phyloP scores from a whole-genome alignment of 2,888 invertebrate genomes.

The Tortricodes alternella region DNA sequence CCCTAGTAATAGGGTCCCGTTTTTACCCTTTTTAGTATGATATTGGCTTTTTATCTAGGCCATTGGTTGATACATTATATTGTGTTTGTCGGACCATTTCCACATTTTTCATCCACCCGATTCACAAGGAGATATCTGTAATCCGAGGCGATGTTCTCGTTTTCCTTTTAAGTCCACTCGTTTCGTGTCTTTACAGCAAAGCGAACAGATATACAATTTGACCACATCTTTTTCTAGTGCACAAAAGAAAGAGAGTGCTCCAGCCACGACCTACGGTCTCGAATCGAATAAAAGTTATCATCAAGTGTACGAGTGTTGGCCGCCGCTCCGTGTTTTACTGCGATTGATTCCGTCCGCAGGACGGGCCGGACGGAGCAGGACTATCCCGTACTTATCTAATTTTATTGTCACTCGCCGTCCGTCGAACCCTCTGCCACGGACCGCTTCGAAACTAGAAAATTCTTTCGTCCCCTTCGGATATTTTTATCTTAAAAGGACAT shows the following conservation, averaged over 20 bases:
- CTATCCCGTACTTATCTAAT: conserved; percentile 81
- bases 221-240: conserved; percentile 39
- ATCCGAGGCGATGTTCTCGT: conserved; percentile 66
- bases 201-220: conserved; percentile 64
- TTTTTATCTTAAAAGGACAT: conserved; percentile 73
- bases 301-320: conserved; percentile 39
- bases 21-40: neutral
- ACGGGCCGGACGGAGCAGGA: conserved; percentile 63
- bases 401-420: conserved; percentile 77
- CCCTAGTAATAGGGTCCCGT: no score
- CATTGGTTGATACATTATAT: neutral
- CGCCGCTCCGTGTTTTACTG: conserved; percentile 72
- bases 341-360: conserved; percentile 78
- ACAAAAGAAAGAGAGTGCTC: conserved; percentile 34
- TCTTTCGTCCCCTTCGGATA: conserved; percentile 61
- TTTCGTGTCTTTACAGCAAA: conserved; percentile 72
- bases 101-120: conserved; percentile 46
- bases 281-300: conserved; percentile 38
- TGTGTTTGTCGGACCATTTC: neutral
- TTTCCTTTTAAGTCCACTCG: conserved; percentile 72
- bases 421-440: conserved; percentile 62
- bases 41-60: neutral
- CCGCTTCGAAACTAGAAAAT: conserved; percentile 64
- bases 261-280: conserved; percentile 41
- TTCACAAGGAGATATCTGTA: conserved; percentile 59